Conservation (phyloP, 1,140 invertebrate genomes). For the Acyrthosiphon pisum region DNA sequence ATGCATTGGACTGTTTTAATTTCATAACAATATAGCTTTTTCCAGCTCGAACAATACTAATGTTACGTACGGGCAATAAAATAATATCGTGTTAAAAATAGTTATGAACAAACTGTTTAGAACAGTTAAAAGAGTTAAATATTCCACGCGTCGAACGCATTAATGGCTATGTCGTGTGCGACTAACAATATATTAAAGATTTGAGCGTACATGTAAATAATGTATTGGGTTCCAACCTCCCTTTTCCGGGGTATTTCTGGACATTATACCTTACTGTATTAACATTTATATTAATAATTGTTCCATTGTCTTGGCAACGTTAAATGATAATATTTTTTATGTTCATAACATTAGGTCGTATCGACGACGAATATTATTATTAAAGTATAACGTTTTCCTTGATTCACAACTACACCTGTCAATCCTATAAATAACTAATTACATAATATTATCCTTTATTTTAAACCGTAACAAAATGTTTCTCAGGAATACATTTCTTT, state of each 20-base stretch:
- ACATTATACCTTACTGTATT: background rate
- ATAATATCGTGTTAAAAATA: conserved; percentile 14
- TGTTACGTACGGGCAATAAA: background rate
- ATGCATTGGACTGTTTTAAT: background rate
- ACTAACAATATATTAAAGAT: background rate
- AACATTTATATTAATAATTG: background rate
- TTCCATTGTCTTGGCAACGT: background rate
- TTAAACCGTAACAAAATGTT: too few relatives aligned
- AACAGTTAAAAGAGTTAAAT: background rate
- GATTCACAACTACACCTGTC: background rate
- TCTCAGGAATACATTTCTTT: too few relatives aligned
- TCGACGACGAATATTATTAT: background rate
- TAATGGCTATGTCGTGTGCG: background rate
- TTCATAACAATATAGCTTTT: background rate
- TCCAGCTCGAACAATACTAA: background rate
- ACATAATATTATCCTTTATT: too few relatives aligned
- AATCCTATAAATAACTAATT: background rate
- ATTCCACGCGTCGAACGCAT: background rate
- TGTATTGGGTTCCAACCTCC: background rate
- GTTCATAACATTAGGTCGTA: too few relatives aligned
- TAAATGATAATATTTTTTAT: background rate
- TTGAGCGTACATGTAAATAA: background rate
- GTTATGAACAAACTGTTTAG: background rate
- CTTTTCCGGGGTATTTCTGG: background rate
- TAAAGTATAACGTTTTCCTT: background rate